A percentile compares a stretch with the other conserved stretches of the same genome.
Conservation (phyloP, 2,113 vertebrate genomes). For the Sinocyclocheilus rhinocerous region DNA sequence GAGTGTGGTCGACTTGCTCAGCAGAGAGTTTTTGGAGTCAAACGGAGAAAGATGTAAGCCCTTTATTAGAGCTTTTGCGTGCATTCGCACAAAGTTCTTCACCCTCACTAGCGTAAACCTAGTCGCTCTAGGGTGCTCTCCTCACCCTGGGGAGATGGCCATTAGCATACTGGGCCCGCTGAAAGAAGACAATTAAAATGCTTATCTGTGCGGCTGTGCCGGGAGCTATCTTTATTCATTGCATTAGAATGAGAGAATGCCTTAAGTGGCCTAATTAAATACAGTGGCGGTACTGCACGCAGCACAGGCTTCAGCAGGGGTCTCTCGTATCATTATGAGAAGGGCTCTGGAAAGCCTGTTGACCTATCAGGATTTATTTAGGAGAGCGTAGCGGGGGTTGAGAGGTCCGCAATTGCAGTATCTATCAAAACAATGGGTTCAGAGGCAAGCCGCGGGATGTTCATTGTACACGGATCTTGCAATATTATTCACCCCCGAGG, state of each 20-base stretch:
- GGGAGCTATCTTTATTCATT: constrained; percentile 73
- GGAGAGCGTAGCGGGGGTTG: constrained; percentile 54
- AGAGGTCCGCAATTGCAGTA: constrained; percentile 65
- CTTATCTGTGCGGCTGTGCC: constrained; percentile 71
- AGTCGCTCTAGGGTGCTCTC: constrained; percentile 66
- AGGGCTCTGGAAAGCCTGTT: constrained; percentile 68
- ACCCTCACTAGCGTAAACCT: constrained; percentile 59
- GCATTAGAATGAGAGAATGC: constrained; percentile 72
- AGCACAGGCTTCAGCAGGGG: constrained; percentile 59
- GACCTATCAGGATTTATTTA: constrained; percentile 73
- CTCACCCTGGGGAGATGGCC: constrained; percentile 69
- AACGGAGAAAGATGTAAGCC: constrained; percentile 55
- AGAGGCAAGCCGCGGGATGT: constrained; percentile 33
- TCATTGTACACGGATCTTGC: constrained; percentile 34
- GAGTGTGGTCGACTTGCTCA: constrained; percentile 65
- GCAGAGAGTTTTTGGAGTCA: constrained; percentile 64
- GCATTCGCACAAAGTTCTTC: constrained; percentile 40
- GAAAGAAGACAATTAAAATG: constrained; percentile 79
- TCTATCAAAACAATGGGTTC: constrained; percentile 62
- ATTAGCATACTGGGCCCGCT: constrained; percentile 77
- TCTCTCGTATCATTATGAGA: constrained; percentile 63
- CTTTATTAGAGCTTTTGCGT: constrained; percentile 47
- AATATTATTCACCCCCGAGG: neutral
- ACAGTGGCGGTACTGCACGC: constrained; percentile 60
- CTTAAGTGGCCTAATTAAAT: constrained; percentile 77